Evolutionary conservation across 2,888 invertebrate genomes (phyloP).

Genomic region (Eupeodes luniger): DNA sequence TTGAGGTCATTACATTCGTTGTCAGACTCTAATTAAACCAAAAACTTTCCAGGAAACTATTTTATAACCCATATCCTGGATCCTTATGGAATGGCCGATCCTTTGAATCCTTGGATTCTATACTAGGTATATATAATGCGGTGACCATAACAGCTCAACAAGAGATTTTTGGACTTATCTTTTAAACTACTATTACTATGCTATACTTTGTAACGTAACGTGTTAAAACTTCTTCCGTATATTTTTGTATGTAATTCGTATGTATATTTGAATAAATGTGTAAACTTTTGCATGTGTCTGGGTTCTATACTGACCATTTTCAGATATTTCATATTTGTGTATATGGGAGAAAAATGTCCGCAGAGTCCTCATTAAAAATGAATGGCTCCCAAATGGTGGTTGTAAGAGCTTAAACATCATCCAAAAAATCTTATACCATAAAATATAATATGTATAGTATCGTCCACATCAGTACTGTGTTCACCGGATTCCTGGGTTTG

Average conservation of each 20-base stretch:
- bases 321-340: conserved; percentile 55
- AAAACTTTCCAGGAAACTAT: conserved; percentile 57
- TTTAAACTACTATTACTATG: conserved; percentile 13
- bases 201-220: not conserved
- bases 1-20: conserved; percentile 60
- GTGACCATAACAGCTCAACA: conserved; percentile 42
- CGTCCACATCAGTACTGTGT: not conserved
- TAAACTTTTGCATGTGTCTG: not conserved
- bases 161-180: conserved; percentile 38
- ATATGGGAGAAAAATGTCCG: conserved; percentile 29
- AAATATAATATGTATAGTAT: not conserved
- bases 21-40: conserved; percentile 64
- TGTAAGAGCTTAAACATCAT: conserved; percentile 3
- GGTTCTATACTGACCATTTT: conserved; percentile 34
- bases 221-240: conserved; percentile 32
- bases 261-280: too few relatives aligned
- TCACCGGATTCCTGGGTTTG: not conserved
- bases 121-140: not conserved
- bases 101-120: not conserved
- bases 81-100: not conserved
- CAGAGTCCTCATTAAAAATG: conserved; percentile 57
- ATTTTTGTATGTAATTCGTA: not conserved
- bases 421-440: conserved; percentile 32
- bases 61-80: conserved; percentile 38
- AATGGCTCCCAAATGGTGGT: conserved; percentile 41